phyloP scores from a whole-genome alignment of 92 coral and sea anemone species.

The Zoanthus sociatus region DNA sequence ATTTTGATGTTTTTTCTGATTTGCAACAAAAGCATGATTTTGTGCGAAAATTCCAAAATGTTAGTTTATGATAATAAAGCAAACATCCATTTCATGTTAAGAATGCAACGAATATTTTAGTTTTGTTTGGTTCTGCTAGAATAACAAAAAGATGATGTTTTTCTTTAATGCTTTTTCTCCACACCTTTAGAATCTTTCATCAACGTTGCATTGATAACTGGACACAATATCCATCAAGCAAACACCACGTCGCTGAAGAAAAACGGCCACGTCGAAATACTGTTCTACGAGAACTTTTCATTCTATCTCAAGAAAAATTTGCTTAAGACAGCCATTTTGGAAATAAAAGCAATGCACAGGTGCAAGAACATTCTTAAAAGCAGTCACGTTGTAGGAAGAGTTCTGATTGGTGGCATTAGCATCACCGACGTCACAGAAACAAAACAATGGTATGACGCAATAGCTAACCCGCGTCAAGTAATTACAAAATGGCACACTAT shows the following conservation, averaged over 20 bases:
- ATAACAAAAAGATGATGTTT: too few species aligned
- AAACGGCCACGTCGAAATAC: conserved; percentile 76
- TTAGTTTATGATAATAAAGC: too few species aligned
- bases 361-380: conserved; percentile 80
- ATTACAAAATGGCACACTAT: conserved; percentile 72
- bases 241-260: conserved; percentile 81
- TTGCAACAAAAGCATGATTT: too few species aligned
- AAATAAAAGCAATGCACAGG: conserved; percentile 88
- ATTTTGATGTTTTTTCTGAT: too few species aligned
- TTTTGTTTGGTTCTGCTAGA: too few species aligned
- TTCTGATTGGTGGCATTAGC: conserved; percentile 63
- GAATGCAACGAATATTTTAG: too few species aligned
- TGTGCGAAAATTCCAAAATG: too few species aligned
- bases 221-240: conserved; percentile 64
- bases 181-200: conserved; percentile 79
- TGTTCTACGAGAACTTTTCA: conserved; percentile 91
- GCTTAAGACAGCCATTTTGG: conserved; percentile 58
- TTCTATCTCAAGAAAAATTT: conserved; percentile 69
- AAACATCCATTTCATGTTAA: too few species aligned
- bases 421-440: conserved; percentile 43
- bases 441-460: conserved; percentile 68
- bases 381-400: conserved; percentile 84
- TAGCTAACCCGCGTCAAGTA: conserved; percentile 59
- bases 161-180: too few species aligned
- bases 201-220: conserved; percentile 59